Evolutionary conservation across 1,140 invertebrate genomes (phyloP), one percentile per base, ranked within the genome.

Genomic region (Campodea augens): DNA sequence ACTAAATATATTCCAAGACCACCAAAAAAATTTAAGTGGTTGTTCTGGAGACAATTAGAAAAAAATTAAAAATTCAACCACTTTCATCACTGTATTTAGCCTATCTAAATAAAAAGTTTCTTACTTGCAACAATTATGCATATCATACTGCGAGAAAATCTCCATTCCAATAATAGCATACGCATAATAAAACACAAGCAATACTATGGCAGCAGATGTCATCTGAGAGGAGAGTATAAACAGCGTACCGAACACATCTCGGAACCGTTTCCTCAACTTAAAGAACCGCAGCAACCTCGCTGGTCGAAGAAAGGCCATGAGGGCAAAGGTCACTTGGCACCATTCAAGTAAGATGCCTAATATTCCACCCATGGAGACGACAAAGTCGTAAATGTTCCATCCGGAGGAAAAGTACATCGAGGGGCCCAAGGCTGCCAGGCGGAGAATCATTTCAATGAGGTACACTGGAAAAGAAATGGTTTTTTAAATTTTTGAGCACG

Each of bases 131-230:
- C 84, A 90, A 56, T 89, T 84, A 45, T 66, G 71, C 57, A 90
- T 70, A 54, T 84, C 72, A 53, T 77, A 75, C 4, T 71, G 67
- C 5, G 80, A 69, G 60, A 90, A 89, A 12, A 88, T 60, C 62
- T 90, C 86, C 84, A 92, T 90, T 44, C 84, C 86, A 56, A 91
- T 75, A 46, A 92, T 85, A 2, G 83, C 81, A 65, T 87, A 90
- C 63, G 86, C 86, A 59, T 89, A 92, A 60, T 89, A 90, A 53
- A 89, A 71, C 49, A 90, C 73, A 7, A 89, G 64, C 69, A 90
- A 84, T 1, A 87, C 81, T 43, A 86, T 72, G 22, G 76, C 75
- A 1, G 82, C 77, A 4, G 75, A 80, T 38, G 77, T 82, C 69
- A 79, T 73, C 46, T 82, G 63, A 15, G 80, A 81, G 3, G 77